Evolutionary conservation across 2,888 invertebrate species (phyloP).

Genomic region (Xestia xanthographa): DNA sequence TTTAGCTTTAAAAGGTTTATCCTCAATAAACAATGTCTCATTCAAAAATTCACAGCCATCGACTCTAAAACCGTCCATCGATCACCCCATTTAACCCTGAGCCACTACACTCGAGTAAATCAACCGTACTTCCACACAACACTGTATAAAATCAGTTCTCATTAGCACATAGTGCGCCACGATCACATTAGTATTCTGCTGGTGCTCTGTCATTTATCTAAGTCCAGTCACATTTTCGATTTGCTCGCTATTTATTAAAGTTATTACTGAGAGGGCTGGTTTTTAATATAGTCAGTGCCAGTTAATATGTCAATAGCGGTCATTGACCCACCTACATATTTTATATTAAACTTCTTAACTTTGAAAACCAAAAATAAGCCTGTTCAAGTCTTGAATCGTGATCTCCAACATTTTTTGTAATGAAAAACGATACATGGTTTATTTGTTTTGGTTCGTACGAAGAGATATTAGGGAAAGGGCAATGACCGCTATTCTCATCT

Average conservation of each 20-base stretch:
- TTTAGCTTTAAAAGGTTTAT: neutral
- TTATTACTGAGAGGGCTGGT: slow-evolving; percentile 17
- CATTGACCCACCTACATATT: no score
- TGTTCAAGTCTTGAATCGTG: no score
- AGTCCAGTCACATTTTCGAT: slow-evolving; percentile 61
- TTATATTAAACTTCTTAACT: no score
- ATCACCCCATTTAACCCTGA: slow-evolving; percentile 21
- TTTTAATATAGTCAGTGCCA: no score
- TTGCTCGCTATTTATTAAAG: slow-evolving; percentile 49
- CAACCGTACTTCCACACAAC: slow-evolving; percentile 33
- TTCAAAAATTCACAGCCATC: neutral
- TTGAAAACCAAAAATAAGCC: no score
- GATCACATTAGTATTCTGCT: slow-evolving; percentile 58
- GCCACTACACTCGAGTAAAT: slow-evolving; percentile 37
- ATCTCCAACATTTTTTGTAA: no score
- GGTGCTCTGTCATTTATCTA: slow-evolving; percentile 58
- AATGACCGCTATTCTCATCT: no score
- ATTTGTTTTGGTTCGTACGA: no score
- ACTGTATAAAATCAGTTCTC: slow-evolving; percentile 60
- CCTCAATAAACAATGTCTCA: neutral
- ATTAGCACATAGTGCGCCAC: slow-evolving; percentile 55
- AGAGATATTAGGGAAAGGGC: no score
- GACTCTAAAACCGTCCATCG: slow-evolving; percentile 1
- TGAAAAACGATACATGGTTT: no score
- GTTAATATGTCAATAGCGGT: no score